These are phyloP conservation scores for Aplodontia rufa DNA, from an alignment of 2,113 vertebrate genomes.

Conservation along the genomic window DNA sequence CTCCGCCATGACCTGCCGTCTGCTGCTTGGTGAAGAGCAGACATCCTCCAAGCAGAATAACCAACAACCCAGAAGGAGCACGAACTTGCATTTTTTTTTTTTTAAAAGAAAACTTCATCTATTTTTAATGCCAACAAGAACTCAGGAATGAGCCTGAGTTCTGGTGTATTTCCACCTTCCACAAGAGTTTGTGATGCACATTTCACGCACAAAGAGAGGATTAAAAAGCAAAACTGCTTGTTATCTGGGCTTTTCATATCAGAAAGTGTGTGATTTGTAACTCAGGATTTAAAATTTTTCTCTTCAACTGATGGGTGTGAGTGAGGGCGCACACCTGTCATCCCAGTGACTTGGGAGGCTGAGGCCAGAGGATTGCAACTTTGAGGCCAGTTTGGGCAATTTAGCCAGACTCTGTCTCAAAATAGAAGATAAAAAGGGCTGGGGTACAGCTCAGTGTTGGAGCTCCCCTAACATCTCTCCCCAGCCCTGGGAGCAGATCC, in stretches of 20 bases:
- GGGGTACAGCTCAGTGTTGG: too few relatives aligned
- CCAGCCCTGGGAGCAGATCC: not conserved
- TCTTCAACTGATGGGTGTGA: not conserved
- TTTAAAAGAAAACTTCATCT: not conserved
- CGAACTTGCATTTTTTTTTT: not conserved
- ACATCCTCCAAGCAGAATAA: not conserved
- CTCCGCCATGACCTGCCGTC: not conserved
- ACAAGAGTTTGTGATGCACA: not conserved
- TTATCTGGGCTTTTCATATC: not conserved
- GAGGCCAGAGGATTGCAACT: not conserved
- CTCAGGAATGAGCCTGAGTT: not conserved
- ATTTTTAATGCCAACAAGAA: not conserved
- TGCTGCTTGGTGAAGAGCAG: not conserved
- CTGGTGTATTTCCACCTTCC: not conserved
- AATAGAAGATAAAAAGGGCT: not conserved
- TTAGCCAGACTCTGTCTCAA: not conserved
- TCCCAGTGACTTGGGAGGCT: not conserved
- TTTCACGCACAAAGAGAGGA: not conserved
- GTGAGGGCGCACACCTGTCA: not conserved
- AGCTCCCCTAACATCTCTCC: too few relatives aligned
- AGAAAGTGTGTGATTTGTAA: not conserved
- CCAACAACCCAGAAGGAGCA: not conserved
- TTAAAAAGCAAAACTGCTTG: slow-evolving; percentile 35
- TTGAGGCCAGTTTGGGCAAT: not conserved
- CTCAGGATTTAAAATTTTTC: not conserved